phyloP scores from a whole-genome alignment of 1,140 invertebrate genomes.

The Ceratosolen fusciceps region DNA sequence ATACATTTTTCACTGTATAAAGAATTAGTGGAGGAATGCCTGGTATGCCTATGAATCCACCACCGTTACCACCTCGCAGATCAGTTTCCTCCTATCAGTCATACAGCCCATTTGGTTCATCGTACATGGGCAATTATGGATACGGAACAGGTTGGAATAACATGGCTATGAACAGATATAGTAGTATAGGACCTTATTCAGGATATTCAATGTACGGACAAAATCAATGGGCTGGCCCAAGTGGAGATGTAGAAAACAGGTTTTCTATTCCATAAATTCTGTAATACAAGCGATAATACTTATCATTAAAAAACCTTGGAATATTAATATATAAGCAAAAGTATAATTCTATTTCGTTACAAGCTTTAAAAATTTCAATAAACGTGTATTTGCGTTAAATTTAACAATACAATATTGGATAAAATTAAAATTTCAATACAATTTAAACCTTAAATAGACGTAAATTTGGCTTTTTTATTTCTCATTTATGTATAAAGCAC shows the following conservation, averaged over 20 bases:
- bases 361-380: neutral
- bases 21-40: slow-evolving; percentile 44
- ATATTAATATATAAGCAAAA: neutral
- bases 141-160: slow-evolving; percentile 59
- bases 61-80: slow-evolving; percentile 62
- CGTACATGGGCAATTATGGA: slow-evolving; percentile 51
- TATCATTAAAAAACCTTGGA: no score
- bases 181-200: slow-evolving; percentile 56
- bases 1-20: neutral
- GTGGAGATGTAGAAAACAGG: slow-evolving; percentile 77
- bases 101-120: slow-evolving; percentile 62
- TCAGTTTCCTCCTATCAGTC: slow-evolving; percentile 54
- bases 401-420: no score
- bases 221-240: slow-evolving; percentile 66
- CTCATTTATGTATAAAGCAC: no score
- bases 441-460: no score
- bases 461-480: no score
- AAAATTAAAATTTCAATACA: no score
- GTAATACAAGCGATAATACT: no score
- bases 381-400: neutral
- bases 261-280: slow-evolving; percentile 52
- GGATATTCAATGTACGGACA: slow-evolving; percentile 63
- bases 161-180: slow-evolving; percentile 58
- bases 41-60: slow-evolving; percentile 51
- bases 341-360: neutral